Conservation (phyloP, 1,140 invertebrate species). For the Halesus radiatus region DNA sequence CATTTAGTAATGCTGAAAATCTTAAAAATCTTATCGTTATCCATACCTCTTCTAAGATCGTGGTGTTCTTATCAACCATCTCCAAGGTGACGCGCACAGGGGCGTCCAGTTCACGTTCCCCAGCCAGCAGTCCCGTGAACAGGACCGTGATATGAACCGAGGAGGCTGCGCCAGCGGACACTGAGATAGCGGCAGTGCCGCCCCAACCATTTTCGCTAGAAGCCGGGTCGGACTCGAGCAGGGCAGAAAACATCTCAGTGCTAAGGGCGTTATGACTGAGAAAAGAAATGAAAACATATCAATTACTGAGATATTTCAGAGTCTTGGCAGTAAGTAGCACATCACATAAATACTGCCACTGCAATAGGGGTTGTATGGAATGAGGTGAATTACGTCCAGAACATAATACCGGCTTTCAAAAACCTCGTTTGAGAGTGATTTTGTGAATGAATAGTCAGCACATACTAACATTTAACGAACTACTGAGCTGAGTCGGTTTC, state of each 20-base stretch:
- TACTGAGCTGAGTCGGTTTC: no score
- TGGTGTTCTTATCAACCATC: conserved; percentile 77
- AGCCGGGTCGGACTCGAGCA: conserved; percentile 78
- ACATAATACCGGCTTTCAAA: no score
- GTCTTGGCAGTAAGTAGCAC: no score
- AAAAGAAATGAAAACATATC: background rate
- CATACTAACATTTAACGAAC: no score
- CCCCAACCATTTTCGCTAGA: conserved; percentile 84
- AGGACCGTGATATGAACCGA: conserved; percentile 85
- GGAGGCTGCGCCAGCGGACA: conserved; percentile 80
- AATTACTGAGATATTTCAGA: background rate
- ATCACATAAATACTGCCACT: no score
- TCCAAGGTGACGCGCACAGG: conserved; percentile 77
- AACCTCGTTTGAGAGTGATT: no score
- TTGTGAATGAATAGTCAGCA: no score
- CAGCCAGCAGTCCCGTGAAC: conserved; percentile 84
- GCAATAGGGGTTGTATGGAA: no score
- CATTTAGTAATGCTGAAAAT: no score
- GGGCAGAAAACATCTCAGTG: conserved; percentile 86
- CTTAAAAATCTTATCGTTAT: no score
- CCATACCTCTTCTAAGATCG: conserved; percentile 79
- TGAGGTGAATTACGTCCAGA: no score
- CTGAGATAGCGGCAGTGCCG: conserved; percentile 88
- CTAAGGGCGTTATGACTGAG: conserved; percentile 76
- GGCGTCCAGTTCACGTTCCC: conserved; percentile 76